phyloP scores from a whole-genome alignment of 2,113 vertebrate genomes.

The Menura novaehollandiae region DNA sequence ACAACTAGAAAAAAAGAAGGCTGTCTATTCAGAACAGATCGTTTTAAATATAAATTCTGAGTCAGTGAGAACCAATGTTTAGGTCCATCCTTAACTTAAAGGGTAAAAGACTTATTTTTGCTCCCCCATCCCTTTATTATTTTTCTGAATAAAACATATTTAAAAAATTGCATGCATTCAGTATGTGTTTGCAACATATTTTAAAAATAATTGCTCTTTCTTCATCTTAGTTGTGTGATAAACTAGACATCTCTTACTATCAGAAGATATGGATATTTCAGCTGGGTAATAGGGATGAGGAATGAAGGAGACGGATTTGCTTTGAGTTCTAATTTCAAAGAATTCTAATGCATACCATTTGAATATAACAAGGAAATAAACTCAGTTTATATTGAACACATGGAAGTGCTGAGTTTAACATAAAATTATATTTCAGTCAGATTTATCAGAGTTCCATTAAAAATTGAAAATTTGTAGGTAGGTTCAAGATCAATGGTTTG shows the following conservation, averaged over 20 bases:
- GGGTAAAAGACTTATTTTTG: not conserved
- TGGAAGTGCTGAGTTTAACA: not conserved
- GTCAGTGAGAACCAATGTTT: not conserved
- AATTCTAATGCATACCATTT: not conserved
- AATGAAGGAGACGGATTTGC: not conserved
- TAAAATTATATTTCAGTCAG: not conserved
- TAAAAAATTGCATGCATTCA: rapidly evolving
- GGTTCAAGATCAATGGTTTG: not conserved
- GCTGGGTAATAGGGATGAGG: not conserved
- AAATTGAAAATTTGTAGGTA: not conserved
- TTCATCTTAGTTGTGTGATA: not conserved
- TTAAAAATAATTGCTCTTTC: not conserved
- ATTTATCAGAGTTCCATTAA: not conserved
- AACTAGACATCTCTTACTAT: not conserved
- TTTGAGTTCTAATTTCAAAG: not conserved
- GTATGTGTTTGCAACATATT: not conserved
- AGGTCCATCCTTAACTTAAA: not conserved
- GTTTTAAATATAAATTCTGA: not conserved
- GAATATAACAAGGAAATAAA: not conserved
- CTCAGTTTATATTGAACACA: not conserved
- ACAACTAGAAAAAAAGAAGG: not conserved
- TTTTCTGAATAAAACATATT: not conserved
- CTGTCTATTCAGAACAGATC: not conserved
- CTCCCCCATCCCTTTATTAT: not conserved
- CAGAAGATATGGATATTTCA: not conserved